Conservation (phyloP, 2,113 vertebrate species). For the Calyptomena viridis region DNA sequence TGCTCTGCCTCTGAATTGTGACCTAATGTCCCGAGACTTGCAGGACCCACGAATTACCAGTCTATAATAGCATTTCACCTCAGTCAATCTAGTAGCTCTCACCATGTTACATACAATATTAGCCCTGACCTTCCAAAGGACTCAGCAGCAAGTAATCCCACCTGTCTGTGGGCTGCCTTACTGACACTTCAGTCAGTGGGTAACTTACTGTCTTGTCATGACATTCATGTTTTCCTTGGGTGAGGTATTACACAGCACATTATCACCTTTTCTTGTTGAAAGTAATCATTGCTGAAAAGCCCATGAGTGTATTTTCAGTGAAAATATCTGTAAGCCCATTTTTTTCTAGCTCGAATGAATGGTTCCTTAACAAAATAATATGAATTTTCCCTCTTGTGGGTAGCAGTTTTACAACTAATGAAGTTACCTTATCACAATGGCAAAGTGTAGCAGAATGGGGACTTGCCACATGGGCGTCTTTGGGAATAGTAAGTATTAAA, state of each 20-base stretch:
- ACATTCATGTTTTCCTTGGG: not conserved
- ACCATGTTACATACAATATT: not conserved
- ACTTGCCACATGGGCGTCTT: not conserved
- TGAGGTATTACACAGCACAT: not conserved
- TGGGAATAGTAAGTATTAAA: conserved; percentile 25
- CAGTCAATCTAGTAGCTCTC: not conserved
- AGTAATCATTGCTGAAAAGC: not conserved
- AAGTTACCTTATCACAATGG: not conserved
- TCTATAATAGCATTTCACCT: not conserved
- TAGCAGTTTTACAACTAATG: not conserved
- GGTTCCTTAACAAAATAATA: not conserved
- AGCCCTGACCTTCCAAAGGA: not conserved
- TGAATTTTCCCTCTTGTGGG: not conserved
- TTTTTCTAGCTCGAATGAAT: not conserved
- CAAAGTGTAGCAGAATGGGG: not conserved
- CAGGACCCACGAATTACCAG: not conserved
- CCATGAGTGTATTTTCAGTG: not conserved
- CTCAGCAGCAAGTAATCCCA: not conserved
- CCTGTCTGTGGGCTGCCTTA: not conserved
- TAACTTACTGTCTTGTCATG: not conserved
- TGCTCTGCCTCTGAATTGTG: not conserved
- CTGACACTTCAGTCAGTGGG: not conserved
- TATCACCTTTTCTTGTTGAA: not conserved
- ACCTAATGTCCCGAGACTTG: not conserved
- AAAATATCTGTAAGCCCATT: not conserved